phyloP scores from a whole-genome alignment of 2,113 vertebrate genomes.

The Lipophrys pholis region DNA sequence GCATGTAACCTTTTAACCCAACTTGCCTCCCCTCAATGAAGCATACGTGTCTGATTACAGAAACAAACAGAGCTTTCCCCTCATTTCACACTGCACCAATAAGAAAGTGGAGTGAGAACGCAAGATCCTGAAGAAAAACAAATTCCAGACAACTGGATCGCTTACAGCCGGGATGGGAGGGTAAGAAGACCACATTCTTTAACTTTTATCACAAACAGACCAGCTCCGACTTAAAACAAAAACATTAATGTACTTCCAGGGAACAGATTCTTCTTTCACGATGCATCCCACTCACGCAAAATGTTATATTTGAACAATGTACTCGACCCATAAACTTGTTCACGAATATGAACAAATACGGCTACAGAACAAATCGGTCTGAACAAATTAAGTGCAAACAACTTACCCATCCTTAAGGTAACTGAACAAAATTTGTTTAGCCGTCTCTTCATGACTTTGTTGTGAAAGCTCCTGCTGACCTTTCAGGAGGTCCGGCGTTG shows the following conservation, averaged over 20 bases:
- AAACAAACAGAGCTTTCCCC: conserved; percentile 21
- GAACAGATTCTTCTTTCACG: conserved; percentile 29
- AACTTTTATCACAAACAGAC: conserved; percentile 69
- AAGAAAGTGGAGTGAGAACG: conserved; percentile 42
- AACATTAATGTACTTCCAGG: conserved; percentile 36
- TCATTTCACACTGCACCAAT: conserved; percentile 29
- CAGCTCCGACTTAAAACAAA: conserved; percentile 61
- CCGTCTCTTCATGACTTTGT: conserved; percentile 95
- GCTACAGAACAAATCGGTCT: background rate
- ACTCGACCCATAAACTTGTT: background rate
- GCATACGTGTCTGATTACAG: conserved; percentile 42
- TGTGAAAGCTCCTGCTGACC: conserved; percentile 93
- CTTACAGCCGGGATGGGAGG: conserved; percentile 42
- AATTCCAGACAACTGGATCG: conserved; percentile 63
- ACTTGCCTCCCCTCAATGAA: conserved; percentile 14
- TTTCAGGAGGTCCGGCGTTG: conserved; percentile 95
- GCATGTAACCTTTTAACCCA: conserved; percentile 33
- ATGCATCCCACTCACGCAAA: background rate
- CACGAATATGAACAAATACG: background rate
- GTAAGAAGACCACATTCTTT: conserved; percentile 65
- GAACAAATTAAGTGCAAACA: conserved; percentile 2
- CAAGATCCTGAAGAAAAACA: conserved; percentile 50
- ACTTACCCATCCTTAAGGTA: conserved; percentile 98
- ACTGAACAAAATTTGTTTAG: conserved; percentile 96
- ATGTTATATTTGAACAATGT: too few relatives aligned